Percentiles rank a stretch among this genome's conserved stretches.
Evolutionary conservation across 1,140 invertebrate species (phyloP).

Genomic region (Physella acuta): DNA sequence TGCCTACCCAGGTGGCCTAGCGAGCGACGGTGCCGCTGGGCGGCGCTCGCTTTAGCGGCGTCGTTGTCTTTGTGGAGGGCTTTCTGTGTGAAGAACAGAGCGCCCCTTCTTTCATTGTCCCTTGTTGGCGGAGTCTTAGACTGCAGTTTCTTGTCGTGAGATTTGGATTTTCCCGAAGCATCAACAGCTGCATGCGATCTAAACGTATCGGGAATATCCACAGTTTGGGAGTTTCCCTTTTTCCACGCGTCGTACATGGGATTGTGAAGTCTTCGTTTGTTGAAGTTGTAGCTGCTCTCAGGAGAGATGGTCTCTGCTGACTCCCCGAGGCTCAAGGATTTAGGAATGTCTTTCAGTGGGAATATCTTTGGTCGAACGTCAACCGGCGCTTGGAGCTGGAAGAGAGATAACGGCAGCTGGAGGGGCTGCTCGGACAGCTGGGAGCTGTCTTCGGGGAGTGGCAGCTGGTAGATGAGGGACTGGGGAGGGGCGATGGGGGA

Average conservation of each 20-base stretch:
- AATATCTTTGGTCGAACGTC: slow-evolving; percentile 6
- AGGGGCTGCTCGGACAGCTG: not conserved
- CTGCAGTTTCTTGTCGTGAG: not conserved
- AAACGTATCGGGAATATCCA: slow-evolving; percentile 16
- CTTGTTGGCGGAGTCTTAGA: not conserved
- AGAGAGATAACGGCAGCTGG: not conserved
- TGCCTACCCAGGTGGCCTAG: not conserved
- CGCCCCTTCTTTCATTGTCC: slow-evolving; percentile 18
- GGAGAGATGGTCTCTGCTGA: not conserved
- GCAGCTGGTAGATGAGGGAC: not conserved
- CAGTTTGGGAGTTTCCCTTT: not conserved
- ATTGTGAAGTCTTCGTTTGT: not conserved
- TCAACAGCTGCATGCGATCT: not conserved
- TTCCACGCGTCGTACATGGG: not conserved
- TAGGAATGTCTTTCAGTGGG: not conserved
- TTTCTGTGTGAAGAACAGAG: slow-evolving; percentile 22
- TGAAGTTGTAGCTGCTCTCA: too few species aligned
- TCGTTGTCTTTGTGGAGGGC: slow-evolving; percentile 9
- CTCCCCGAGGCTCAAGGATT: not conserved
- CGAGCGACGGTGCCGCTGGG: not conserved
- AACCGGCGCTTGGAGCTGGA: not conserved
- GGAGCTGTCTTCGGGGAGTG: not conserved
- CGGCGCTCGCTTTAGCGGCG: not conserved
- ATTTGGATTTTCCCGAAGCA: not conserved
- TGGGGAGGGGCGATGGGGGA: too few species aligned